Evolutionary conservation across 2,888 invertebrate species (phyloP).

Genomic region (Sarcophaga rosellei): DNA sequence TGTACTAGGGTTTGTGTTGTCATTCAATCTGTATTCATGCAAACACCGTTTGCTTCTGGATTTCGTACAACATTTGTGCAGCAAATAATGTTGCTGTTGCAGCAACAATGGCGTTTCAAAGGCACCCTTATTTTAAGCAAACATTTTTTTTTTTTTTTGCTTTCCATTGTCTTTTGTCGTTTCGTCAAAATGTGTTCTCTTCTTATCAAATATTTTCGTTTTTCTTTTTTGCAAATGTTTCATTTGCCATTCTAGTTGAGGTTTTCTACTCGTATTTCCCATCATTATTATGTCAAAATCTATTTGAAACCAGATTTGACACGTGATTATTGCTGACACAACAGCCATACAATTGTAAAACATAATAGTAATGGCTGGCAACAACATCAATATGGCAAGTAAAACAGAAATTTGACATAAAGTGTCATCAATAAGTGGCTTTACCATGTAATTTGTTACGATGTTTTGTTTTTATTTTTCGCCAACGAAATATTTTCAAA

Average conservation of each 20-base stretch:
- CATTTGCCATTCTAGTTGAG: constrained; percentile 55
- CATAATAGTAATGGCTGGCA: no score
- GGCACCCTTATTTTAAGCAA: constrained; percentile 50
- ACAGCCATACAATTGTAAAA: neutral
- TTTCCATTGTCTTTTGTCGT: neutral
- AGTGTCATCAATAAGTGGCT: constrained; percentile 54
- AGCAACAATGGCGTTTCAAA: constrained; percentile 18
- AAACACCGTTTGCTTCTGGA: neutral
- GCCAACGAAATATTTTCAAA: no score
- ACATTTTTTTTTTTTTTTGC: constrained; percentile 11
- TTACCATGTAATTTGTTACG: constrained; percentile 3
- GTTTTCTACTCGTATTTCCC: constrained; percentile 75
- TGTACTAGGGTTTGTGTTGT: neutral
- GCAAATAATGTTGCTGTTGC: no score
- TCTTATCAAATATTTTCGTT: neutral
- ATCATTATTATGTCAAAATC: constrained; percentile 74
- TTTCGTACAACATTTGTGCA: constrained; percentile 49
- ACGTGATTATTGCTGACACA: constrained; percentile 73
- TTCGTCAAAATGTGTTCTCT: neutral
- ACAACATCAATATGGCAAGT: neutral
- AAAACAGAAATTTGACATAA: constrained; percentile 37
- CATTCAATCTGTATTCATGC: neutral
- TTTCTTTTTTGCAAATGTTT: neutral
- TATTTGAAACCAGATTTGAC: constrained; percentile 75
- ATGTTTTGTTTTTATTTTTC: neutral